These are phyloP conservation scores for Asarcornis scutulata DNA, from an alignment of 2,113 vertebrate genomes.

Conservation along the genomic window DNA sequence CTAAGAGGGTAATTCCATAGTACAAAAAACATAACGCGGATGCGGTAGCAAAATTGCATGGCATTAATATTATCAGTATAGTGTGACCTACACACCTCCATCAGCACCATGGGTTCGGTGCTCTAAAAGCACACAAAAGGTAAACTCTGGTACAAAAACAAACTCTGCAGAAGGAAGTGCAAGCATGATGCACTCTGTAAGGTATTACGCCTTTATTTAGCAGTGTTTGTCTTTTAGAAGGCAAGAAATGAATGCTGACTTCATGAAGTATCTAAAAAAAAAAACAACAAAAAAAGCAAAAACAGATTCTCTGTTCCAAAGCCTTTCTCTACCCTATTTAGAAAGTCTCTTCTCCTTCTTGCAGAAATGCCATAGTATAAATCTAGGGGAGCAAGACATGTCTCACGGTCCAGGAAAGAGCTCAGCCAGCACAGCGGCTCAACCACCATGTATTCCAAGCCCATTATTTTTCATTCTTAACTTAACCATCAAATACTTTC, in stretches of 20 bases:
- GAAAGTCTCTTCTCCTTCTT: neutral
- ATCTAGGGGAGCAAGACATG: neutral
- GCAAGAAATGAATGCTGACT: neutral
- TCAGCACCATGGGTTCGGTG: fast-evolving
- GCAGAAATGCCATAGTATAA: neutral
- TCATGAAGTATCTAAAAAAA: neutral
- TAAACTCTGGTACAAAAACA: neutral
- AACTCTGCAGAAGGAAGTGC: neutral
- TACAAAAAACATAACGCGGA: neutral
- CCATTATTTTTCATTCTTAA: slow-evolving; percentile 47
- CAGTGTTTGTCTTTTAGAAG: neutral
- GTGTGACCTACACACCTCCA: neutral
- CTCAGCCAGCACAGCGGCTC: slow-evolving; percentile 23
- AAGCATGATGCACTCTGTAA: neutral
- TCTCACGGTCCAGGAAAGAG: neutral
- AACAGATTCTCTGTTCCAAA: neutral
- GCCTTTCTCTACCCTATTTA: neutral
- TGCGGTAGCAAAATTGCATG: neutral
- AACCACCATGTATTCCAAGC: neutral
- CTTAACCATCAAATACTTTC: slow-evolving; percentile 46
- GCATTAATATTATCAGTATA: slow-evolving; percentile 11
- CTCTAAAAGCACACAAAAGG: neutral
- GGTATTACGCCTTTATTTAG: neutral
- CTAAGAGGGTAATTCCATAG: slow-evolving; percentile 1
- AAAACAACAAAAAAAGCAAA: neutral